phyloP scores from a whole-genome alignment of 2,113 vertebrate species.

The Amphiprion percula region DNA sequence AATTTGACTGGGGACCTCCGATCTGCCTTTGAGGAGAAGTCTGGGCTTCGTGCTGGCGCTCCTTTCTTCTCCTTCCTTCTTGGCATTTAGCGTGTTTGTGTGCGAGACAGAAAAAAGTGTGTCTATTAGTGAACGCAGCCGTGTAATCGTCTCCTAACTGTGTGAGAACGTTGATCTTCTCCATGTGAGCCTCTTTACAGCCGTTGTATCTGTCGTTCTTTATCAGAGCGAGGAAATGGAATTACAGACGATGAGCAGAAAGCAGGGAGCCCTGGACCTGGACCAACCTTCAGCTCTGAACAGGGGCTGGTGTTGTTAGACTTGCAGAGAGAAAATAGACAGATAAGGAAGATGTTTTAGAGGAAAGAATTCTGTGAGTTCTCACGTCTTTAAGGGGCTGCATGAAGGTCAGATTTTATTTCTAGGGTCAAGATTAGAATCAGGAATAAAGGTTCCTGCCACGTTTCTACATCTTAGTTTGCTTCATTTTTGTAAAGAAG shows the following conservation, averaged over 20 bases:
- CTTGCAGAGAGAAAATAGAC: background rate
- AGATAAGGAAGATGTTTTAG: background rate
- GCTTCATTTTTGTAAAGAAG: too few relatives aligned
- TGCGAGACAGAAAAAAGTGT: slow-evolving; percentile 21
- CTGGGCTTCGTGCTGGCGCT: slow-evolving; percentile 71
- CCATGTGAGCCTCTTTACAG: slow-evolving; percentile 49
- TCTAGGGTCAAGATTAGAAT: slow-evolving; percentile 10
- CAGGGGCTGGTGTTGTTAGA: background rate
- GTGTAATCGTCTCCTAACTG: slow-evolving; percentile 25
- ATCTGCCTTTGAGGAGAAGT: slow-evolving; percentile 85
- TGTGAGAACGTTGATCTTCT: slow-evolving; percentile 30
- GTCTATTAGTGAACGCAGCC: slow-evolving; percentile 40
- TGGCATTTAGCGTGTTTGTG: slow-evolving; percentile 46
- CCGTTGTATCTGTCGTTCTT: slow-evolving; percentile 83
- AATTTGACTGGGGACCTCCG: slow-evolving; percentile 87
- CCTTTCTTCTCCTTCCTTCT: slow-evolving; percentile 39
- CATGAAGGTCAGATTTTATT: background rate
- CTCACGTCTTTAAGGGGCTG: too few relatives aligned
- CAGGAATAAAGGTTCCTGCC: background rate
- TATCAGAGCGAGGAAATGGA: slow-evolving; percentile 87
- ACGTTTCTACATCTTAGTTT: background rate
- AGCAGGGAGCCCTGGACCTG: slow-evolving; percentile 76
- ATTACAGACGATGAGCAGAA: slow-evolving; percentile 87
- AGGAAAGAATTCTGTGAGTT: too few relatives aligned
- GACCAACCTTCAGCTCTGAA: slow-evolving; percentile 26